Evolutionary conservation across 2,113 vertebrate species (phyloP).

Genomic region (Cavia aperea): DNA sequence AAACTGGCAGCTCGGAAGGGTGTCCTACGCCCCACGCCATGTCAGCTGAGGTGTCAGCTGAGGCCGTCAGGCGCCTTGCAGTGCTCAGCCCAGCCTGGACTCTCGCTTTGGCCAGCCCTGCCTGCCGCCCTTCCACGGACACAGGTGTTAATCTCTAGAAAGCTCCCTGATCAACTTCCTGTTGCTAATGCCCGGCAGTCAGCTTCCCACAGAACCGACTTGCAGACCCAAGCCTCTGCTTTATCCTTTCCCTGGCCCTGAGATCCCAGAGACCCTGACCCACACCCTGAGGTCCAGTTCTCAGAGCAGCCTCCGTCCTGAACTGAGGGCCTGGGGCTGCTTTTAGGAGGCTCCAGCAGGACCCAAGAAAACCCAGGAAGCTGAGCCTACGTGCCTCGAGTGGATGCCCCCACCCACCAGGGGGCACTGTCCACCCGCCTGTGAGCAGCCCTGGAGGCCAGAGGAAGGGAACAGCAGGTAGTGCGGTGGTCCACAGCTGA

Average conservation of each 20-base stretch:
- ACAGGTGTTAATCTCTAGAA: background rate
- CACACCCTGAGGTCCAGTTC: background rate
- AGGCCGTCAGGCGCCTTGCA: background rate
- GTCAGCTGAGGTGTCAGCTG: background rate
- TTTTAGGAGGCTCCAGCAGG: background rate
- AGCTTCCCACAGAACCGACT: background rate
- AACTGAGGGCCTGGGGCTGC: background rate
- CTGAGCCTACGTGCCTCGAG: background rate
- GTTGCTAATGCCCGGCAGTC: background rate
- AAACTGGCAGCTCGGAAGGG: background rate
- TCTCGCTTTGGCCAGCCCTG: background rate
- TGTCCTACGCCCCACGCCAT: too few species aligned
- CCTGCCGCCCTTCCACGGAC: accelerated
- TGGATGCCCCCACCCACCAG: slow-evolving; percentile 56
- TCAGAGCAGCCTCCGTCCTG: background rate
- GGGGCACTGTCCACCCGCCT: slow-evolving; percentile 63
- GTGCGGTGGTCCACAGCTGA: background rate
- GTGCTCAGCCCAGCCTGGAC: background rate
- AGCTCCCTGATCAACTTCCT: background rate
- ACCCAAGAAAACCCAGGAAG: background rate
- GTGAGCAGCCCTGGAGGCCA: accelerated
- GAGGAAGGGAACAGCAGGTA: background rate
- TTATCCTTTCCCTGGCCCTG: background rate
- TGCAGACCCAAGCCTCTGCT: background rate
- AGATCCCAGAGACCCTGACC: background rate